Base-by-base conservation (phyloP, 2,888 invertebrate species). In the Trachelus tabidus region DNA sequence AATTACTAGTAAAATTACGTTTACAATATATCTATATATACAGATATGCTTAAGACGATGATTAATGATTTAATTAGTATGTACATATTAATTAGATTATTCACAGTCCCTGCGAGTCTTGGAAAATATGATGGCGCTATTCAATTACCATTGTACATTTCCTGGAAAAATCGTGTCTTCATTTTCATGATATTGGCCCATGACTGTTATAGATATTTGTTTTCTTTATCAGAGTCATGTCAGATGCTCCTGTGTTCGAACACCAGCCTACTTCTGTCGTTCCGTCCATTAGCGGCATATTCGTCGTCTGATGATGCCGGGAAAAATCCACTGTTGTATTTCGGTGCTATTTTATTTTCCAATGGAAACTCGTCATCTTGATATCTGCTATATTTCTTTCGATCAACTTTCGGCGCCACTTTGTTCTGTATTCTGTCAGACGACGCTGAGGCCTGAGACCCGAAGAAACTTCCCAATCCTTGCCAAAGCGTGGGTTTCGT, bases 281-380 rank as follows among this genome's bases (percentile, higher is more conserved):
- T 9, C 23, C 56, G 9, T 9, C 23, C 56, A 23, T 56, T 56
- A 56, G 56, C 6, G 6, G 6, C 9, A 15, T 6, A 23, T 9
- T 23, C 15, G 23, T 56, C 56, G 23, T 56, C 56, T 2, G 56
- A 56, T 9, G 56, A 56, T 9, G 56, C 23, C 9, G 56, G 56
- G 56, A 56, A 56, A 23, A 56, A 56, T 56, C 56, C 23, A 23
- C 56, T 23, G 23, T 56, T 23, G 56, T 56, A 56, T 56, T 56
- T 56, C 2, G 85, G 84, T 1, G 85, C 84, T n/a, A 85, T 80
- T 80, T 86, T 87, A 73, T 86, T 86, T 75, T 85, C 79, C 9
- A 84, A 34, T 0, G 83, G 82, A 0, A 75, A 75, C 9, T 87
- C 85, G 0, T 81, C 78, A 9, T 78, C 40, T 56, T 80, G 75